Evolutionary conservation across 2,888 invertebrate species (phyloP).

Genomic region (Leptinotarsa tumamoca): DNA sequence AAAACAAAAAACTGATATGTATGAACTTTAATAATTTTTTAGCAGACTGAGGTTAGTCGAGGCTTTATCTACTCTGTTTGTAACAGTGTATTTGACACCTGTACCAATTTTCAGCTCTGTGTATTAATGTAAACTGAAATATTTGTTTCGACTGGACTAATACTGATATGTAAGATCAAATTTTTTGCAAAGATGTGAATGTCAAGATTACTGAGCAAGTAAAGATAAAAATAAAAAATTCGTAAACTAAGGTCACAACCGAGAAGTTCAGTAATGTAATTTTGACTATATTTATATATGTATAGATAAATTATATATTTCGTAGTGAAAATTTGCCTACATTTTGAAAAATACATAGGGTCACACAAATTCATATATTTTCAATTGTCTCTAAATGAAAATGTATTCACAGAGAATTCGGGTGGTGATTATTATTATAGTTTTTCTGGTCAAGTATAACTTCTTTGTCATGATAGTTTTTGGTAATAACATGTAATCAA

Average conservation of each 20-base stretch:
- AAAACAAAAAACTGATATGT: no score
- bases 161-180: no score
- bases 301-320: conserved; percentile 36
- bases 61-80: no score
- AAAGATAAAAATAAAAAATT: no score
- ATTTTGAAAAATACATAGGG: conserved; percentile 30
- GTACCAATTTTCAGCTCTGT: no score
- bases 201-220: not conserved
- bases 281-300: conserved; percentile 17
- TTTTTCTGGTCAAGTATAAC: conserved; percentile 18
- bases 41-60: no score
- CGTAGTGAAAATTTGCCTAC: conserved; percentile 36
- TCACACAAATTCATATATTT: conserved; percentile 34
- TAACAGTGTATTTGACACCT: no score
- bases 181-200: not conserved
- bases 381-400: conserved; percentile 28
- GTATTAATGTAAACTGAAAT: no score
- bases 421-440: not conserved
- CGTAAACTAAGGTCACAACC: not conserved
- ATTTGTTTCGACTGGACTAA: no score
- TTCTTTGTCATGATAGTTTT: conserved; percentile 8
- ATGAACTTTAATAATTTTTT: no score
- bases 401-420: conserved; percentile 28
- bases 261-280: conserved; percentile 27
- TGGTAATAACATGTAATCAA: not conserved